phyloP scores from a whole-genome alignment of 2,113 vertebrate species.

The Chunga burmeisteri region DNA sequence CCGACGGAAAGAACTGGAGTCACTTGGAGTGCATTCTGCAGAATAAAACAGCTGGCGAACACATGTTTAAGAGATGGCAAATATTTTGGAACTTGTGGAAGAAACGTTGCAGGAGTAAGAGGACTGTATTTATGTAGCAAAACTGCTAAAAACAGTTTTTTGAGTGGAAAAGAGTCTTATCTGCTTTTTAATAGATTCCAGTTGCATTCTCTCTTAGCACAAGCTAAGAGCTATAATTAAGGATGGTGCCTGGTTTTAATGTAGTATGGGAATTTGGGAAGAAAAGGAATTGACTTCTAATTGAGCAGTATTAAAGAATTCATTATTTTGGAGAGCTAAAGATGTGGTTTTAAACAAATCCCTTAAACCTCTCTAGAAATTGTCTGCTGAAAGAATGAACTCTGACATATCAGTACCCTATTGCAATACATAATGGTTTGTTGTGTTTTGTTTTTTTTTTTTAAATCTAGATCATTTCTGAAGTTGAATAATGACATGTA shows the following conservation, averaged over 20 bases:
- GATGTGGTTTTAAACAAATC: neutral
- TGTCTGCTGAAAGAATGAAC: neutral
- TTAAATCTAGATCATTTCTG: neutral
- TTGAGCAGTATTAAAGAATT: neutral
- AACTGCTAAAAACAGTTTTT: neutral
- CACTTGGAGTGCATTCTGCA: neutral
- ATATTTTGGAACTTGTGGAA: neutral
- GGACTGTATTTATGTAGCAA: neutral
- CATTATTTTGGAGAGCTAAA: neutral
- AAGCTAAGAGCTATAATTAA: neutral
- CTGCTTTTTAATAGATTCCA: neutral
- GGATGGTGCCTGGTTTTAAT: neutral
- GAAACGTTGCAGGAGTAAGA: neutral
- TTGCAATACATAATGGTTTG: neutral
- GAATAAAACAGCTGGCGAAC: neutral
- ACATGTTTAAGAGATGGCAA: neutral
- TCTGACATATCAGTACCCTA: neutral
- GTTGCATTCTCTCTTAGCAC: neutral
- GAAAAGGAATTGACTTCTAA: neutral
- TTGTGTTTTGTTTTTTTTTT: neutral
- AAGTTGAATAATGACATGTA: neutral
- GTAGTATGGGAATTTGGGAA: neutral
- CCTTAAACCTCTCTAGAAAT: neutral
- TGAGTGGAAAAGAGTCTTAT: neutral
- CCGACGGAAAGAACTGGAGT: fast-evolving